phyloP scores from a whole-genome alignment of 2,888 invertebrate genomes.

The Unio delphinus region DNA sequence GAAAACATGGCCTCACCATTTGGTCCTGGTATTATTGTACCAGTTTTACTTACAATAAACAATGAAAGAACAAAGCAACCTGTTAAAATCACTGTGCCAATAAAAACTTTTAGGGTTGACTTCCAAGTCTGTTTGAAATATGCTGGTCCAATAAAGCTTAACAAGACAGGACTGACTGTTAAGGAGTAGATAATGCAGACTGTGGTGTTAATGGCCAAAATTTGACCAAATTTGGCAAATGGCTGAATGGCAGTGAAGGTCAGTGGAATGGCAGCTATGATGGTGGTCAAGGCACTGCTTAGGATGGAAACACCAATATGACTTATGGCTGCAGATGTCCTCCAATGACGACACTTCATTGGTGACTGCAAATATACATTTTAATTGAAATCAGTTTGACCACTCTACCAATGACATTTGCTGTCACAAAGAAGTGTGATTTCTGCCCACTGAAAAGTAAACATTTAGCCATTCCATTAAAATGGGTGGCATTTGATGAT shows the following conservation, averaged over 20 bases:
- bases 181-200: constrained; percentile 64
- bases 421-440: not conserved
- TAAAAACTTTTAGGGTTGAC: constrained; percentile 41
- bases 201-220: constrained; percentile 66
- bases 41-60: constrained; percentile 44
- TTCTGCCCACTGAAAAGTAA: too few relatives aligned
- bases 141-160: constrained; percentile 59
- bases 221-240: constrained; percentile 66
- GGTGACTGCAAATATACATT: constrained; percentile 32
- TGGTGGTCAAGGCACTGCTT: constrained; percentile 65
- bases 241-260: constrained; percentile 65
- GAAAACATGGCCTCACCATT: constrained; percentile 53
- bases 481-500: too few relatives aligned
- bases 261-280: constrained; percentile 65
- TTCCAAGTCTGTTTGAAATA: constrained; percentile 45
- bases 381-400: not conserved
- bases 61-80: constrained; percentile 44
- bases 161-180: constrained; percentile 59
- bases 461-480: too few relatives aligned
- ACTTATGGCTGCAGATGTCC: constrained; percentile 56
- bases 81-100: constrained; percentile 35
- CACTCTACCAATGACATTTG: not conserved
- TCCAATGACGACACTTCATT: constrained; percentile 49
- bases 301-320: constrained; percentile 66
- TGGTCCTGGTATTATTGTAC: constrained; percentile 59